A percentile compares a stretch with the other conserved stretches of the same genome.
These are phyloP conservation scores for Pararge aegeria DNA, from an alignment of 1,140 invertebrate genomes.

Conservation along the genomic window DNA sequence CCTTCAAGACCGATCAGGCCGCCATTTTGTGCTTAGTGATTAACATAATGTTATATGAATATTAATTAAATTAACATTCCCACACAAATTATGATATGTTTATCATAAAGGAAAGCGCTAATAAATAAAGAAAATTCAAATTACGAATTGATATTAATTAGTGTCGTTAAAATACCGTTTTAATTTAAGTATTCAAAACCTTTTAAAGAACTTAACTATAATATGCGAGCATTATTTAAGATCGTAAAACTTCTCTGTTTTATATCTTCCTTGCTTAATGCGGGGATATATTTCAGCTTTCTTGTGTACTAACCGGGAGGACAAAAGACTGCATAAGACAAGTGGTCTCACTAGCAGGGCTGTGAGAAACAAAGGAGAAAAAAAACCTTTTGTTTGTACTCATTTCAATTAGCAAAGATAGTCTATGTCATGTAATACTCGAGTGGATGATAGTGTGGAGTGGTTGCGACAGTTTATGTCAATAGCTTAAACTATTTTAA, in stretches of 20 bases:
- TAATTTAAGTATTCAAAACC: background rate
- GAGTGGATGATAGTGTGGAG: background rate
- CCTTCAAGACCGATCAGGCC: too few relatives aligned
- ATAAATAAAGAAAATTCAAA: too few relatives aligned
- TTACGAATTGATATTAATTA: too few relatives aligned
- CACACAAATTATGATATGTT: too few relatives aligned
- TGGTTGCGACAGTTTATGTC: too few relatives aligned
- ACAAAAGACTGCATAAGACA: constrained; percentile 38
- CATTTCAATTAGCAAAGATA: constrained; percentile 27
- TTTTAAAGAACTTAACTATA: background rate
- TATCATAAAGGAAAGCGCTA: too few relatives aligned
- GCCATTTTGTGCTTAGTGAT: too few relatives aligned
- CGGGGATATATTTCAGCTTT: constrained; percentile 12
- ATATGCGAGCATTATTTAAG: background rate
- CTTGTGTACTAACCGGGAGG: constrained; percentile 19
- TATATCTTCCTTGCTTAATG: background rate
- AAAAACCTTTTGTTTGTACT: constrained; percentile 26
- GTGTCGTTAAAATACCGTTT: too few relatives aligned
- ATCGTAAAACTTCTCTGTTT: constrained; percentile 4
- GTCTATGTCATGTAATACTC: constrained; percentile 3
- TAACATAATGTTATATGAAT: too few relatives aligned
- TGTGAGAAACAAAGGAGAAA: constrained; percentile 28
- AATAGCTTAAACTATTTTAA: too few relatives aligned
- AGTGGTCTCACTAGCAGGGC: constrained; percentile 29
- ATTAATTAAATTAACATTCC: too few relatives aligned